Evolutionary conservation across 2,113 vertebrate genomes (phyloP).

Genomic region (Pluvialis apricaria): DNA sequence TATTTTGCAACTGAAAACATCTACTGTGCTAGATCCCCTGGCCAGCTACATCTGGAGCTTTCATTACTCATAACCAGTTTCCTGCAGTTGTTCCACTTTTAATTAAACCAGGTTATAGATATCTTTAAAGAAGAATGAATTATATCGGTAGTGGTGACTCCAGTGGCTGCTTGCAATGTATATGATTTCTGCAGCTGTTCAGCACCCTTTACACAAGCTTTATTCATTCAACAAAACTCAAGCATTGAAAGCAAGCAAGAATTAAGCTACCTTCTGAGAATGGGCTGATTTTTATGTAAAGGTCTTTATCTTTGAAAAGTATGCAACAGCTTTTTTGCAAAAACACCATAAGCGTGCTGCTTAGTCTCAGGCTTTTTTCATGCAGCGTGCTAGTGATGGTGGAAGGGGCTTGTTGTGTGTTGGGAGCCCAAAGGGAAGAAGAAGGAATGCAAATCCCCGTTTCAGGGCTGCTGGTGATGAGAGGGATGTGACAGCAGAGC

Average conservation of each 20-base stretch:
- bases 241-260: neutral
- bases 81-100: neutral
- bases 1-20: neutral
- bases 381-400: neutral
- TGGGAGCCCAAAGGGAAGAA: neutral
- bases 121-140: neutral
- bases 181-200: neutral
- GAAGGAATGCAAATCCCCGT: neutral
- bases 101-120: neutral
- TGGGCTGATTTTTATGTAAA: neutral
- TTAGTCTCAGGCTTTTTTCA: neutral
- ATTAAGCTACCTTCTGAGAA: neutral
- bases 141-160: neutral
- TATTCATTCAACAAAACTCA: neutral
- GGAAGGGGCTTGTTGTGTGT: neutral
- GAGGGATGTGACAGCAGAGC: neutral
- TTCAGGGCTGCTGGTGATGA: neutral
- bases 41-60: neutral
- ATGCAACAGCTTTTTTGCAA: neutral
- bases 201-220: neutral
- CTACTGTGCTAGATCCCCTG: neutral
- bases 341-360: neutral
- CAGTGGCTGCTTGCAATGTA: neutral
- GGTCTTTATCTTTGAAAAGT: neutral
- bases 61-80: slow-evolving; percentile 6